Conservation (phyloP, 1,140 invertebrate species). For the Heliconius hewitsoni region DNA sequence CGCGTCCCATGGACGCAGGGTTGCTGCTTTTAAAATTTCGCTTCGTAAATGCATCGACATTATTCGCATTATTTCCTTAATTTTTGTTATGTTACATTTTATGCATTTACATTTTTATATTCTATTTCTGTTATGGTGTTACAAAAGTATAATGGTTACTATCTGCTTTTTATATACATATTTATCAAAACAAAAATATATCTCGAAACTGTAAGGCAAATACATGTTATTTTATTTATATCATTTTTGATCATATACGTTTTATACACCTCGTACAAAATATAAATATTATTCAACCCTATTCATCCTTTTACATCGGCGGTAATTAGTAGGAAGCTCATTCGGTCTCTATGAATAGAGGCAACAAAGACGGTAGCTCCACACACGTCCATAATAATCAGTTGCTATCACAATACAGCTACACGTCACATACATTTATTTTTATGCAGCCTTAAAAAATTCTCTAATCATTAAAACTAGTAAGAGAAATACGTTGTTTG, state of each 20-base stretch:
- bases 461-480: not conserved
- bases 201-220: too few species aligned
- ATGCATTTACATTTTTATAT: not conserved
- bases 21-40: constrained; percentile 14
- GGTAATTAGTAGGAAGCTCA: constrained; percentile 73
- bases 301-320: constrained; percentile 37
- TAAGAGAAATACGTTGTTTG: not conserved
- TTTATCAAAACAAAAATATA: too few species aligned
- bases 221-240: too few species aligned
- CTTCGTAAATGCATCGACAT: not conserved
- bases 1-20: constrained; percentile 67
- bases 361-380: constrained; percentile 69
- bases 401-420: constrained; percentile 47
- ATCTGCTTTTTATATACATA: too few species aligned
- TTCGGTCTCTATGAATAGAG: constrained; percentile 63
- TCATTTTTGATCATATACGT: not conserved
- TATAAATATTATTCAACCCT: constrained; percentile 47
- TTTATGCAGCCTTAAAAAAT: not conserved
- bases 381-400: constrained; percentile 58
- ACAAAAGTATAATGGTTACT: too few species aligned
- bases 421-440: constrained; percentile 29
- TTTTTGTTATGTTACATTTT: not conserved
- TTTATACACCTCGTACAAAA: not conserved
- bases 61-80: not conserved
- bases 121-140: too few species aligned